Conservation (phyloP, 92 coral and sea anemone genomes). For the Epizoanthus scotinus region DNA sequence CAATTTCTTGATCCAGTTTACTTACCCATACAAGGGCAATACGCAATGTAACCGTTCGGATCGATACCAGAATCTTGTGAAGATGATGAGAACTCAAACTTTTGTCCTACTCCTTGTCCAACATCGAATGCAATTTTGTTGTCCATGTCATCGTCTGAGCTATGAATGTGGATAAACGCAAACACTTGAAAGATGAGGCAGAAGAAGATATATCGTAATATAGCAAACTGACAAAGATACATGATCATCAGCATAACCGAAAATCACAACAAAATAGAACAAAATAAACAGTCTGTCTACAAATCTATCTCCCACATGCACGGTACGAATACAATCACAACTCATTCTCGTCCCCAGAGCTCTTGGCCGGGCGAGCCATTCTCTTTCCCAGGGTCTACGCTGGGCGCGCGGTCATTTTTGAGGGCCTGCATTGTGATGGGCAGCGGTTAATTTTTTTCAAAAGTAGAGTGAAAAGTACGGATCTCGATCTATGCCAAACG, state of each 20-base stretch:
- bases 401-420: too few relatives aligned
- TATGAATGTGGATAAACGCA: constrained; percentile 50
- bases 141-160: constrained; percentile 63
- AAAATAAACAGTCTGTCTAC: too few relatives aligned
- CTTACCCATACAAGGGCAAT: constrained; percentile 99
- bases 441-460: too few relatives aligned
- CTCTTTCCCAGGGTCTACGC: too few relatives aligned
- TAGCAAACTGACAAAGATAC: constrained; percentile 43
- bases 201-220: constrained; percentile 42
- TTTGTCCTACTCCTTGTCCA: constrained; percentile 58
- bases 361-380: too few relatives aligned
- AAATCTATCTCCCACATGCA: too few relatives aligned
- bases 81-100: constrained; percentile 36
- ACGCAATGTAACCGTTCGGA: constrained; percentile 72
- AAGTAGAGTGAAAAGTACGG: too few relatives aligned
- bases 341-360: too few relatives aligned
- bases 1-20: neutral
- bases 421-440: too few relatives aligned
- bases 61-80: constrained; percentile 19
- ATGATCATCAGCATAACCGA: constrained; percentile 39
- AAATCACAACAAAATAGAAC: neutral
- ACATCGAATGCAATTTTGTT: constrained; percentile 69
- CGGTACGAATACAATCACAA: too few relatives aligned
- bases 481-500: too few relatives aligned
- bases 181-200: constrained; percentile 52